A percentile compares a stretch with the other conserved stretches of the same genome.
Evolutionary conservation across 2,797 vertebrate genomes (phyloP).

Genomic region (Knipowitschia caucasica): DNA sequence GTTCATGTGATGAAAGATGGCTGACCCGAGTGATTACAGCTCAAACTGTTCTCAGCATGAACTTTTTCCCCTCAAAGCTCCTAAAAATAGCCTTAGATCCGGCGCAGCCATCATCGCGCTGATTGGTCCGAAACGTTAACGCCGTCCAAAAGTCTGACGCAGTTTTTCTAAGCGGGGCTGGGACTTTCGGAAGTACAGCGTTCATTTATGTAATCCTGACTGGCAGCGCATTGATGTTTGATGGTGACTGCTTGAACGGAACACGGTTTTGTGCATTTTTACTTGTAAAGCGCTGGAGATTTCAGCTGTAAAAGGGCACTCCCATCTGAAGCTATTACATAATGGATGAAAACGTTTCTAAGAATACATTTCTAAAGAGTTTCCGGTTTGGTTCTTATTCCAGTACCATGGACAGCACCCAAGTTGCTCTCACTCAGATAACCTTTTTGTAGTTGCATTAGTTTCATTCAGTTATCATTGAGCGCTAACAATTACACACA

Average conservation of each 20-base stretch:
- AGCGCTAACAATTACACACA: no score
- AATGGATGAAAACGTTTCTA: neutral
- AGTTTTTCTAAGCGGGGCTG: neutral
- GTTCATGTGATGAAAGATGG: neutral
- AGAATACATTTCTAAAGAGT: neutral
- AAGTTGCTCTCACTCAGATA: neutral
- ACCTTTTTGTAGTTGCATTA: neutral
- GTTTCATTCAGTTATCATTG: no score
- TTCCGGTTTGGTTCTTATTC: neutral
- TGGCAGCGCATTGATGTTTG: no score
- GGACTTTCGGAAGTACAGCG: neutral
- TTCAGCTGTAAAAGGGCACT: neutral
- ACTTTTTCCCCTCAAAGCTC: neutral
- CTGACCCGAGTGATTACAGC: neutral
- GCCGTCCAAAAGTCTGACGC: neutral
- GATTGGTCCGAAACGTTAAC: neutral
- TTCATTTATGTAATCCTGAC: no score
- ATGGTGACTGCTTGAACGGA: neutral
- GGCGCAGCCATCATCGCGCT: neutral
- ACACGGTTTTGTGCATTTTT: neutral
- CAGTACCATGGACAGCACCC: slow-evolving; percentile 57
- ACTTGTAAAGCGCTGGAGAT: neutral
- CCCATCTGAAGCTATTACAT: neutral
- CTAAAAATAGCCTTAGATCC: neutral
- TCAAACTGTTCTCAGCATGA: neutral